phyloP scores from a whole-genome alignment of 2,113 vertebrate species.

The Nycticryphes semicollaris region DNA sequence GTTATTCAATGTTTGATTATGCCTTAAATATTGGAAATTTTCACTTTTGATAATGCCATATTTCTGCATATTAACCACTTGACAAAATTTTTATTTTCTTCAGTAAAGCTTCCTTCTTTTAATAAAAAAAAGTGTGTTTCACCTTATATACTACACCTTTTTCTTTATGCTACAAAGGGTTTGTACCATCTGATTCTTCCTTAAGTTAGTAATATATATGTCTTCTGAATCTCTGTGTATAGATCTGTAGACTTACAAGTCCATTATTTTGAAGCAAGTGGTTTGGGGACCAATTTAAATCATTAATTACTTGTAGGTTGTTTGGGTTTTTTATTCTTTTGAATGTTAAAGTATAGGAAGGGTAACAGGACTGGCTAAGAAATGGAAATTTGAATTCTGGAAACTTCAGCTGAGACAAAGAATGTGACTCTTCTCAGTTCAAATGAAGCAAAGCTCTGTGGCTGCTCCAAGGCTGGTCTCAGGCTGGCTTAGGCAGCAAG shows the following conservation, averaged over 20 bases:
- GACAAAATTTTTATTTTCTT: background rate
- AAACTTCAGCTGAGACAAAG: background rate
- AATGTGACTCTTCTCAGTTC: background rate
- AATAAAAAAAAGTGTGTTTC: background rate
- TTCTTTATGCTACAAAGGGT: background rate
- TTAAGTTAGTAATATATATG: background rate
- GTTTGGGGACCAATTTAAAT: background rate
- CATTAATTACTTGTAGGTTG: background rate
- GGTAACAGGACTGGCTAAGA: background rate
- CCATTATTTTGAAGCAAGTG: background rate
- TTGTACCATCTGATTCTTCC: background rate
- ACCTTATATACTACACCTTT: fast-evolving
- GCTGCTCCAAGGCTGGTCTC: background rate
- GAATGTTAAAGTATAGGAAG: background rate
- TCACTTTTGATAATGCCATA: background rate
- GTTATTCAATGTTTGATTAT: background rate
- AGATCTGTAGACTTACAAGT: background rate
- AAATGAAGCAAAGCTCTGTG: background rate
- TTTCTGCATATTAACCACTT: background rate
- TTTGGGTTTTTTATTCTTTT: background rate
- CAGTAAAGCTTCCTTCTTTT: background rate
- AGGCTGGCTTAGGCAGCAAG: background rate
- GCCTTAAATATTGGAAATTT: background rate
- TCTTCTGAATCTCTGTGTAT: background rate
- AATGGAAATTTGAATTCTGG: background rate